Base-by-base conservation (phyloP, 2,113 vertebrate species). In the Chelonoidis abingdonii region DNA sequence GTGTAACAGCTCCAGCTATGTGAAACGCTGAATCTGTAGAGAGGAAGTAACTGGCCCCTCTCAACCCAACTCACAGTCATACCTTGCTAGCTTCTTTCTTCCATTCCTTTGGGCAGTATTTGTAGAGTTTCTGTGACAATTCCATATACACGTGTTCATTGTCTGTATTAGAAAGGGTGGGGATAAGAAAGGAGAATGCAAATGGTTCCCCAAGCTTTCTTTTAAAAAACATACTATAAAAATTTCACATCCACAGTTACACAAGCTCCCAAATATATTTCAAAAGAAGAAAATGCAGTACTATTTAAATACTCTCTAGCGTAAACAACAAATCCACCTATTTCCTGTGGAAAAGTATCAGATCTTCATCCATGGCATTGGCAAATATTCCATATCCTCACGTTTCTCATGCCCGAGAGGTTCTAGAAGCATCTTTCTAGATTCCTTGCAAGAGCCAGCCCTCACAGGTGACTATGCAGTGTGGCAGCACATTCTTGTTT, bases 131-230 rank as follows among this genome's bases (percentile, higher is more conserved):
- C 98, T 99, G 99, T 95, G 99, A 98, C 95, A 99, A 97, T 91
- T 99, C 99, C 99, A 99, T 99, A 96, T 99, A 99, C 52, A 99
- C 99, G 86, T 99, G 99, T 95, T 99, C 99, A 98, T 99, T 99
- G 98, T 99, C 99, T 99, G 98, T 14, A 83, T 2, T 49, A 52
- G 94, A 89, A 82, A 96, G 87, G 88, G 78, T 22, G 12, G 92
- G 50, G 88, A 21, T 38, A 90, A 76, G 24, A 49, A 10, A 31
- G 49, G 21, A 49, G 8, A 41, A 31, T 14, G 44, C 78, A 57
- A 87, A 24, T 38, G 2, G 4, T 21, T 47, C 25, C 41, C 41
- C 27, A 35, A 10, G 12, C 79, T 8, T 84, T 27, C 56, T 84
- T 86, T 94, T 89, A 29, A 29, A 72, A 83, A 92, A 94, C 80